Evolutionary conservation across 2,797 vertebrate species (phyloP).

Genomic region (Bradypodion pumilum): DNA sequence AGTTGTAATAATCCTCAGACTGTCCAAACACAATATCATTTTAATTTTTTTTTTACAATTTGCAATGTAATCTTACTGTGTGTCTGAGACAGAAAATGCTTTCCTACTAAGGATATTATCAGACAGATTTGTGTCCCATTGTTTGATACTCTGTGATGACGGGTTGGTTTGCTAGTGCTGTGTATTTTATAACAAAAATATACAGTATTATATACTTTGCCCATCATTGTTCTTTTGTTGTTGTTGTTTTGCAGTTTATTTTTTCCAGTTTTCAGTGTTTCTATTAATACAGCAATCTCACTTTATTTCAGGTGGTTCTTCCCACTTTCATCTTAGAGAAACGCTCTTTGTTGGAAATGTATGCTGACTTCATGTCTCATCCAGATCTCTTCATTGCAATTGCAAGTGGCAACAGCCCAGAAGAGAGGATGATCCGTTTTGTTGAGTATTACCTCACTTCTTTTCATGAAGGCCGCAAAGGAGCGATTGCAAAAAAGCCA

Average conservation of each 20-base stretch:
- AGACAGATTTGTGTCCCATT: too few relatives aligned
- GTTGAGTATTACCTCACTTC: slow-evolving; percentile 99
- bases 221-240: not conserved
- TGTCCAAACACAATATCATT: not conserved
- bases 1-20: not conserved
- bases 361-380: slow-evolving; percentile 98
- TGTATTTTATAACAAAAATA: not conserved
- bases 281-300: slow-evolving; percentile 21
- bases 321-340: slow-evolving; percentile 98
- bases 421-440: slow-evolving; percentile 96
- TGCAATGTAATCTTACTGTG: not conserved
- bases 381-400: slow-evolving; percentile 93
- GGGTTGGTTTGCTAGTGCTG: not conserved
- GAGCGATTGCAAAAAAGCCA: slow-evolving; percentile 97
- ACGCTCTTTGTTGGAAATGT: slow-evolving; percentile 97
- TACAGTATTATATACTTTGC: not conserved
- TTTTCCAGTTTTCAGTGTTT: not conserved
- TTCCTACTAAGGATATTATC: too few relatives aligned
- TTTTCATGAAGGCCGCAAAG: slow-evolving; percentile 97
- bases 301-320: slow-evolving; percentile 87
- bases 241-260: too few relatives aligned
- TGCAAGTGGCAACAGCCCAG: slow-evolving; percentile 82
- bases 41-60: not conserved
- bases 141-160: too few relatives aligned
- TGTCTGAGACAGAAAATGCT: too few relatives aligned